A percentile compares a stretch with the other conserved stretches of the same genome.
These are phyloP conservation scores for fruit fly (Drosophila melanogaster) DNA, from an alignment of 1,140 invertebrate species.

Conservation along the genomic window DNA sequence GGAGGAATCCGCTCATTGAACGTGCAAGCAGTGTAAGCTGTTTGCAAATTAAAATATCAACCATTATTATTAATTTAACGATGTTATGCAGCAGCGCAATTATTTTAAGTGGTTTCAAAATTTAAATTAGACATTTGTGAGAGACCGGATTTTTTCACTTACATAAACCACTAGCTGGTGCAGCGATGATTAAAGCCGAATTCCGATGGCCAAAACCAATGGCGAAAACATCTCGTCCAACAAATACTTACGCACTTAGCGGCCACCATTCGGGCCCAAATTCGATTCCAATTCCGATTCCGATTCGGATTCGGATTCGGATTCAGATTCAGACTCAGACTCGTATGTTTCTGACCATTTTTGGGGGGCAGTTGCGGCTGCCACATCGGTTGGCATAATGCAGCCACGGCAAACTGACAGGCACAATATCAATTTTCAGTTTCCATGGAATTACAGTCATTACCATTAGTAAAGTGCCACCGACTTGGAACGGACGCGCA, in stretches of 20 bases:
- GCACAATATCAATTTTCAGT: constrained; percentile 80
- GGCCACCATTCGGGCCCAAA: constrained; percentile 26
- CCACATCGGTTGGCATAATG: constrained; percentile 75
- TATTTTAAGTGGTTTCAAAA: not conserved
- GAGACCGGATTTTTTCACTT: not conserved
- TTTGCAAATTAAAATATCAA: too few species aligned
- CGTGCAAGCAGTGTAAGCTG: too few species aligned
- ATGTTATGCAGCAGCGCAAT: too few species aligned
- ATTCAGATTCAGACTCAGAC: constrained; percentile 11
- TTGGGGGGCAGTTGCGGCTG: constrained; percentile 60
- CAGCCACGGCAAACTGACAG: constrained; percentile 20
- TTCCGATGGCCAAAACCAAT: constrained; percentile 46
- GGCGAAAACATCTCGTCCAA: constrained; percentile 52
- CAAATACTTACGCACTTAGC: constrained; percentile 54
- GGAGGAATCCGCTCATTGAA: not conserved
- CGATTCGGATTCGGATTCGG: constrained; percentile 19
- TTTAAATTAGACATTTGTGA: constrained; percentile 5
- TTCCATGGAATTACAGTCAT: constrained; percentile 80
- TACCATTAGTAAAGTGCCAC: constrained; percentile 82
- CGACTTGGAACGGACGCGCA: constrained; percentile 37
- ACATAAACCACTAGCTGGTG: not conserved
- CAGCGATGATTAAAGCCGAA: constrained; percentile 36
- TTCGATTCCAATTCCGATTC: constrained; percentile 27
- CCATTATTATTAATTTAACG: too few species aligned
- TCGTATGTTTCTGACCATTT: constrained; percentile 58